A percentile compares a stretch with the other conserved stretches of the same genome.
phyloP scores from a whole-genome alignment of 2,113 vertebrate species.

The Rhinoptilus africanus region DNA sequence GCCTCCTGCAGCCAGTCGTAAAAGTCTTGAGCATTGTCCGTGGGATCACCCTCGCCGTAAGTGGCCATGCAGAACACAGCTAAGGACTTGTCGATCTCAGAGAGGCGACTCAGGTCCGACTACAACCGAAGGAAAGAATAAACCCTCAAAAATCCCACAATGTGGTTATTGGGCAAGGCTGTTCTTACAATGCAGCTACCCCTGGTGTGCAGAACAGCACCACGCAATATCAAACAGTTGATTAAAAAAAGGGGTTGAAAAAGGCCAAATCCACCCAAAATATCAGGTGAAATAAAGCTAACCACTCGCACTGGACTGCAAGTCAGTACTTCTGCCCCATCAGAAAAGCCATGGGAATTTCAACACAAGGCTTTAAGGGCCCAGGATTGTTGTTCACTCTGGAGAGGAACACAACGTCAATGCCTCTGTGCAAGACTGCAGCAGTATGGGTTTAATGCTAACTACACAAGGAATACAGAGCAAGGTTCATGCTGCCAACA shows the following conservation, averaged over 20 bases:
- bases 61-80: conserved; percentile 98
- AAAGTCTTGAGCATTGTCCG: conserved; percentile 97
- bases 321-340: background rate
- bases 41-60: conserved; percentile 95
- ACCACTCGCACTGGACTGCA: background rate
- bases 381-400: background rate
- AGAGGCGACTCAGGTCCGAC: conserved; percentile 87
- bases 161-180: fast-evolving
- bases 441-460: background rate
- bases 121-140: conserved; percentile 20
- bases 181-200: background rate
- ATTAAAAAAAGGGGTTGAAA: background rate
- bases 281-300: background rate
- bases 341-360: background rate
- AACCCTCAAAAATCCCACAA: background rate
- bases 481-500: background rate
- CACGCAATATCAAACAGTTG: fast-evolving
- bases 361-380: background rate
- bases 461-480: background rate
- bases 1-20: conserved; percentile 96
- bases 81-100: conserved; percentile 89
- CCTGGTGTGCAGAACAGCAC: background rate
- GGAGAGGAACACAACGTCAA: background rate
- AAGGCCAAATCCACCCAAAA: background rate
- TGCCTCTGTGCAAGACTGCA: background rate